Percentiles rank a stretch among this genome's conserved stretches.
Conservation (phyloP, 1,140 invertebrate species). For the Pachyrhynchus sulphureomaculatus region DNA sequence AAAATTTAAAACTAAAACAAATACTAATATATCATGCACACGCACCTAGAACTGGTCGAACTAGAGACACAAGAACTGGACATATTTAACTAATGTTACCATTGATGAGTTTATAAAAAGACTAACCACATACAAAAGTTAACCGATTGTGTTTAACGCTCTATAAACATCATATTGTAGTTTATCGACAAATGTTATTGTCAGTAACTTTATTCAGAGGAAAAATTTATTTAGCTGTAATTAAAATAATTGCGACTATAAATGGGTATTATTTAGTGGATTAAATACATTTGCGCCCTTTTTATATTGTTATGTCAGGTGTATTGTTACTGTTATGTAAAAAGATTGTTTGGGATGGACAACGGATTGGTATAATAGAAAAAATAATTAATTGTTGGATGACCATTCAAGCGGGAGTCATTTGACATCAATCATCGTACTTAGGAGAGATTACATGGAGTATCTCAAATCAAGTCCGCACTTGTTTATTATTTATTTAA, state of each 20-base stretch:
- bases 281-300: slow-evolving; percentile 28
- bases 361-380: slow-evolving; percentile 2
- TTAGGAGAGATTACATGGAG: too few species aligned
- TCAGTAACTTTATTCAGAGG: slow-evolving; percentile 36
- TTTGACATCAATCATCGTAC: too few species aligned
- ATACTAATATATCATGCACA: too few species aligned
- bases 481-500: too few species aligned
- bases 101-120: slow-evolving; percentile 14
- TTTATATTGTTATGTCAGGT: slow-evolving; percentile 20
- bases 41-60: neutral
- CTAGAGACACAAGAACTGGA: neutral
- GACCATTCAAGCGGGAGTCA: too few species aligned
- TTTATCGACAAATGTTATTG: slow-evolving; percentile 44
- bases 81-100: neutral
- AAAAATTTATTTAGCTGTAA: slow-evolving; percentile 35
- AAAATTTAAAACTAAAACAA: too few species aligned
- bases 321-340: slow-evolving; percentile 25
- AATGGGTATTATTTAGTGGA: slow-evolving; percentile 20
- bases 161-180: slow-evolving; percentile 48
- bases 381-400: too few species aligned
- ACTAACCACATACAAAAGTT: slow-evolving; percentile 33
- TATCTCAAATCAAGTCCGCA: too few species aligned
- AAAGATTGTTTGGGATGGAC: slow-evolving; percentile 15
- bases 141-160: slow-evolving; percentile 42
- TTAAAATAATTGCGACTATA: slow-evolving; percentile 29